Evolutionary conservation across 2,113 vertebrate genomes (phyloP), one percentile per base, ranked within the genome.

Genomic region (Periophthalmodon schlosseri): DNA sequence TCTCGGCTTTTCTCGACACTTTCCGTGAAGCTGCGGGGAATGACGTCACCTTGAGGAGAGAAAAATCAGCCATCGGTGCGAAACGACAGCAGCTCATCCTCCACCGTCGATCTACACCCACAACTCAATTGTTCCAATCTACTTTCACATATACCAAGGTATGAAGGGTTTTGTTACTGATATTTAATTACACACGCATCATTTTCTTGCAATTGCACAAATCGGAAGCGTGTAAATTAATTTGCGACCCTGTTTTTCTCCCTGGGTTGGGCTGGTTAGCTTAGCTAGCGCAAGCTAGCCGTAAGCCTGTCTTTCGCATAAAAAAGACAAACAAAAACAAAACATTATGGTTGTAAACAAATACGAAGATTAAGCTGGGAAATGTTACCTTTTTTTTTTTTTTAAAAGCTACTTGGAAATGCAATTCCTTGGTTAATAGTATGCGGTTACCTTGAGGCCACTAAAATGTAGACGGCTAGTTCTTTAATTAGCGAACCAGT

Each of bases 1-100:
- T 1, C 79, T 24, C 79, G 79, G 13, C 4, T n/a, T 1, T 12
- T 0, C 0, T 78, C 87, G 86, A 18, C 13, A 33, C 1, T 81
- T 77, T 87, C 75, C 84, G 88, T 61, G 18, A 24, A 77, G 68
- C 85, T 87, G 90, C 88, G 88, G 79, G 72, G 13, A 15, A 74
- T 87, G 33, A 87, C 85, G 88, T 90, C 88, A 89, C 70, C 4
- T 3, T 14, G 15, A 20, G n/a, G 21, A 0, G 13, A 15, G 67
- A 69, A 68, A 74, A 65, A 61, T 23, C 61, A 77, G 54, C 58
- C 66, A 50, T 58, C 54, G 15, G n/a, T 2, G 36, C 65, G 21
- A 49, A 14, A 15, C 65, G 61, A 63, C 44, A 66, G 58, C 76
- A 68, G 74, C 36, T 39, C 70, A 73, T 70, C 82, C 67, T 69